Conservation (phyloP, 2,797 vertebrate genomes). For the Mus caroli region DNA sequence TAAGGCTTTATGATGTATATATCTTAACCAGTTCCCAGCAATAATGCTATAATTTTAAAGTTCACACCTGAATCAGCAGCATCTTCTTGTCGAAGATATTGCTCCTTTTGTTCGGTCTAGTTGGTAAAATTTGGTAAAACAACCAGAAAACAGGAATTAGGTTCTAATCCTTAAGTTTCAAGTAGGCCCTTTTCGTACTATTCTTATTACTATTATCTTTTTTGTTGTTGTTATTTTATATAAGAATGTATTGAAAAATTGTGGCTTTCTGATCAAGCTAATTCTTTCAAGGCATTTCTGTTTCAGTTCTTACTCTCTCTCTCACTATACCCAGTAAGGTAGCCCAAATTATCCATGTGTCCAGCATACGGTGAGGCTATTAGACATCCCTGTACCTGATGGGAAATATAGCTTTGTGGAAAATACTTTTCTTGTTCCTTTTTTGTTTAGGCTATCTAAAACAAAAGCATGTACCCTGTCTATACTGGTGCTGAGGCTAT, state of each 20-base stretch:
- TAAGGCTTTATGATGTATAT: not conserved
- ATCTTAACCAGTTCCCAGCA: not conserved
- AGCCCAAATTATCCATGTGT: not conserved
- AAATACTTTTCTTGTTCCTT: slow-evolving; percentile 27
- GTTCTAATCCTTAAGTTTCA: not conserved
- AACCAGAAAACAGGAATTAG: slow-evolving; percentile 39
- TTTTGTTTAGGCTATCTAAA: not conserved
- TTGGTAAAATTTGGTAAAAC: slow-evolving; percentile 3
- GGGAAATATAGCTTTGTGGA: not conserved
- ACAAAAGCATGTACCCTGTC: not conserved
- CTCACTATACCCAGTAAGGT: not conserved
- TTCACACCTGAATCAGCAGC: slow-evolving; percentile 17
- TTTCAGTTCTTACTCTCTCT: not conserved
- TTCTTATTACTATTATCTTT: not conserved
- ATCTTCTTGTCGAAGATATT: not conserved
- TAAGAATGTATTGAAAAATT: not conserved
- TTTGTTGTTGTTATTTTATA: not conserved
- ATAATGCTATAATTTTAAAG: slow-evolving; percentile 16
- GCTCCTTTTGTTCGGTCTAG: not conserved
- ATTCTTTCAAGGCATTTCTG: not conserved
- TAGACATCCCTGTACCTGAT: not conserved
- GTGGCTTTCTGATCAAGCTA: not conserved
- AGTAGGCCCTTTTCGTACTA: not conserved
- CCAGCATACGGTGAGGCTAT: not conserved
- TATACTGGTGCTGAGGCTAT: not conserved